These are phyloP conservation scores for Cochlearius cochlearius DNA, from an alignment of 2,113 vertebrate species.

Conservation along the genomic window DNA sequence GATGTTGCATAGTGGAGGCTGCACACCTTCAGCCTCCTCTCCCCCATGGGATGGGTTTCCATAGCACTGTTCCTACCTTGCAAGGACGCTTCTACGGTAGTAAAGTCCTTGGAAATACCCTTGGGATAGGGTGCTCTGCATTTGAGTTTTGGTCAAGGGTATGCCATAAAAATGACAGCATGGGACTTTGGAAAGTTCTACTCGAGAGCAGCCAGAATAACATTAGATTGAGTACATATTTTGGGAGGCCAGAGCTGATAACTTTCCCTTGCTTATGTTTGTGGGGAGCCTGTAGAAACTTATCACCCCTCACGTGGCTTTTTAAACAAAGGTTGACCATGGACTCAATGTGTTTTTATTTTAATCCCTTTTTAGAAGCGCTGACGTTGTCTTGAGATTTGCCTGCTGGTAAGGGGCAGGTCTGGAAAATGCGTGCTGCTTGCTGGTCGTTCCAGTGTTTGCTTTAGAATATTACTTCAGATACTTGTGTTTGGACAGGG, in stretches of 20 bases:
- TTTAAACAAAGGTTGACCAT: background rate
- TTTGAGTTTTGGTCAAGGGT: background rate
- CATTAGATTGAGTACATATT: slow-evolving; percentile 1
- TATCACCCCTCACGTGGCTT: background rate
- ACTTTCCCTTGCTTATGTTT: background rate
- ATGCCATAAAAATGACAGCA: background rate
- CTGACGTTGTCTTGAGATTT: background rate
- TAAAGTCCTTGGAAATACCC: background rate
- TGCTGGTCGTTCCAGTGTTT: background rate
- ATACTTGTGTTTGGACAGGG: background rate
- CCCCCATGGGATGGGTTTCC: background rate
- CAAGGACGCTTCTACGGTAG: background rate
- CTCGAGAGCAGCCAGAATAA: background rate
- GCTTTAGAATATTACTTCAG: background rate
- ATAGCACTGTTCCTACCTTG: background rate
- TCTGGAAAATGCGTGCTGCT: background rate
- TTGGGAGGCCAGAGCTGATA: background rate
- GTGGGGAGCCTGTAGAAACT: background rate
- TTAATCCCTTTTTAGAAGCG: background rate
- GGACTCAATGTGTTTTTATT: background rate
- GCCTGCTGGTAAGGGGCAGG: background rate
- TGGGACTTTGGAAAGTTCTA: background rate
- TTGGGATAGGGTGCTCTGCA: background rate
- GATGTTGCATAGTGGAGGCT: background rate
- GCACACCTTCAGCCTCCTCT: background rate